phyloP scores from a whole-genome alignment of 2,888 invertebrate species.

The Cosmia trapezina region DNA sequence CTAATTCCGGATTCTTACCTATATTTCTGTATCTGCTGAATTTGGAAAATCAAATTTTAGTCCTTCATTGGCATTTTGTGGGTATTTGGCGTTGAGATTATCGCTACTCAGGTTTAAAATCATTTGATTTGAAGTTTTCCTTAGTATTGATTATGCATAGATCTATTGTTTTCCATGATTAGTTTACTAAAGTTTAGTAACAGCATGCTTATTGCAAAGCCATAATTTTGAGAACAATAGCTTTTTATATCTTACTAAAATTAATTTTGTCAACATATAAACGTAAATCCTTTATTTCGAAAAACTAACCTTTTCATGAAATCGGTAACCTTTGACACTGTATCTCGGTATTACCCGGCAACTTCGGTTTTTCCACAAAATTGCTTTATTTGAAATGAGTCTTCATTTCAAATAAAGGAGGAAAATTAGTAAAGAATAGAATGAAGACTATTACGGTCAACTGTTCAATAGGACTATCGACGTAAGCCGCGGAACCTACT shows the following conservation, averaged over 20 bases:
- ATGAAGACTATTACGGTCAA: constrained; percentile 1
- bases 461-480: background rate
- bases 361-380: constrained; percentile 23
- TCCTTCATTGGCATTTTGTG: background rate
- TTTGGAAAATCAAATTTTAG: background rate
- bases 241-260: background rate
- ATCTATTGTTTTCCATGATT: constrained; percentile 2
- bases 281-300: background rate
- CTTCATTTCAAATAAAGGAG: constrained; percentile 27
- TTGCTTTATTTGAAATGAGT: constrained; percentile 15
- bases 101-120: background rate
- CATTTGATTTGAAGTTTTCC: background rate
- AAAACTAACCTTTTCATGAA: background rate
- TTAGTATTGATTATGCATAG: background rate
- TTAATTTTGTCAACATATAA: background rate
- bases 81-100: background rate
- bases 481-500: background rate
- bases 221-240: background rate
- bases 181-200: constrained; percentile 5
- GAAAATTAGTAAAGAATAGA: constrained; percentile 30
- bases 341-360: constrained; percentile 14
- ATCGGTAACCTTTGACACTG: background rate
- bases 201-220: background rate
- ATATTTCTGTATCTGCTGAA: background rate
- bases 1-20: background rate